phyloP scores from a whole-genome alignment of 2,113 vertebrate genomes.

The Aphelocoma coerulescens region DNA sequence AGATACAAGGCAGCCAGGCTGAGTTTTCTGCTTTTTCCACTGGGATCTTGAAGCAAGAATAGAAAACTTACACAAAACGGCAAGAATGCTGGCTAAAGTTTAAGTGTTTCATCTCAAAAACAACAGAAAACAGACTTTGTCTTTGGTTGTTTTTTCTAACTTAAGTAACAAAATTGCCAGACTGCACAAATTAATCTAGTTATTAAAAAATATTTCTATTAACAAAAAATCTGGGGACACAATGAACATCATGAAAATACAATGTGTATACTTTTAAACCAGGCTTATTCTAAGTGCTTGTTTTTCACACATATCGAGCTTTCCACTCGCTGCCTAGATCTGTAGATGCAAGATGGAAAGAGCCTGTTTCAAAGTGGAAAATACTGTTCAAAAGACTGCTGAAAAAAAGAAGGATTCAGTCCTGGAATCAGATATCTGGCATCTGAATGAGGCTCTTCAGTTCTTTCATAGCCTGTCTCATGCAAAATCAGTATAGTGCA shows the following conservation, averaged over 20 bases:
- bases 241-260: not conserved
- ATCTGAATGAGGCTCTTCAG: not conserved
- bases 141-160: not conserved
- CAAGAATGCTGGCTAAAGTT: not conserved
- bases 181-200: not conserved
- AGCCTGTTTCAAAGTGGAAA: not conserved
- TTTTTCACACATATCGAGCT: not conserved
- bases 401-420: not conserved
- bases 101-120: not conserved
- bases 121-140: not conserved
- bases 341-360: not conserved
- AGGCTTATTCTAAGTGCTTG: not conserved
- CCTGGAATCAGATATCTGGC: not conserved
- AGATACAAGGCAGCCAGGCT: not conserved
- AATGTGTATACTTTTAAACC: not conserved
- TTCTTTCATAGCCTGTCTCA: not conserved
- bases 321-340: not conserved
- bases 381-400: not conserved
- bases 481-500: not conserved
- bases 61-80: not conserved
- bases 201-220: not conserved
- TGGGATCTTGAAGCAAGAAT: not conserved
- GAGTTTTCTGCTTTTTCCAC: not conserved
- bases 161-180: not conserved
- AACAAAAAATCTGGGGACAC: not conserved